These are phyloP conservation scores for Noctua pronuba DNA, from an alignment of 2,888 invertebrate genomes.

Conservation along the genomic window DNA sequence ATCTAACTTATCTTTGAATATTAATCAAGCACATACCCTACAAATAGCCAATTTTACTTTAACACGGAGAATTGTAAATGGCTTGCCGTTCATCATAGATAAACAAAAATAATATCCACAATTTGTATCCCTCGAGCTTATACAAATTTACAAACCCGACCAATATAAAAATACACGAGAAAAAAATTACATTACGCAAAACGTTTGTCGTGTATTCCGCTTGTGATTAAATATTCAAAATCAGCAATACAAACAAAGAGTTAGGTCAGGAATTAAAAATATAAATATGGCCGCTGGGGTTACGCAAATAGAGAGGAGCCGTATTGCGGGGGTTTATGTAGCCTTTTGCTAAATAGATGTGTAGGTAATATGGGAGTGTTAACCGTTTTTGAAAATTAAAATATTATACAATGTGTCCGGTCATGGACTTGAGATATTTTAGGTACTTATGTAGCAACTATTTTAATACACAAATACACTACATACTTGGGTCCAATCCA, in stretches of 20 bases:
- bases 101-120: conserved; percentile 3
- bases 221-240: conserved; percentile 45
- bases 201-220: background rate
- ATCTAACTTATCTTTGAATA: background rate
- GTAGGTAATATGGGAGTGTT: background rate
- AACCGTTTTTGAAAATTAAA: background rate
- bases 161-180: background rate
- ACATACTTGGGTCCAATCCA: no score
- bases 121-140: background rate
- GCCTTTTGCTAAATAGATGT: background rate
- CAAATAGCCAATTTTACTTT: background rate
- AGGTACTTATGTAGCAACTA: no score
- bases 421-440: no score
- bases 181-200: conserved; percentile 12
- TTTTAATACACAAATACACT: no score
- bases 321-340: background rate
- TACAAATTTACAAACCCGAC: background rate
- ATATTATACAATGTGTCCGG: no score
- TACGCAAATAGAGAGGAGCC: conserved; percentile 48
- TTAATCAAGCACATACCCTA: background rate
- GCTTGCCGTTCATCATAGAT: background rate
- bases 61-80: background rate
- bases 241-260: conserved; percentile 38
- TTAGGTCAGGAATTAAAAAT: conserved; percentile 54
- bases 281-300: conserved; percentile 33